Base-by-base conservation (phyloP, 92 coral and sea anemone species). In the Micromussa lordhowensis region DNA sequence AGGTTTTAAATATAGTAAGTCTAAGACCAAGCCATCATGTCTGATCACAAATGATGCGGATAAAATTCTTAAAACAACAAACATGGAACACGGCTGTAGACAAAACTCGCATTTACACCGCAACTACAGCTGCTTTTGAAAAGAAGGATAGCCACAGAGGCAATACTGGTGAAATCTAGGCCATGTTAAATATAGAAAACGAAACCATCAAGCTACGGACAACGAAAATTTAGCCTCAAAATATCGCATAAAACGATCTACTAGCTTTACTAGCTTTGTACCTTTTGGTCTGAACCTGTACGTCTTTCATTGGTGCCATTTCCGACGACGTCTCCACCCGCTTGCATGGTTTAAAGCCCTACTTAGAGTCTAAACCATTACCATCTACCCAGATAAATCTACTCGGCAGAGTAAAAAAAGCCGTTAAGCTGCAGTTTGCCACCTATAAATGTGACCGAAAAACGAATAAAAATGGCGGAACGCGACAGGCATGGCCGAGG, bases 221-320 rank as follows among this genome's bases (percentile, higher is more conserved):
- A 28, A 48, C 22, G 38, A 54, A 30, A 77, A 13, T n/a, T 77
- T 10, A 21, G 31, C 81, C 35, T 30, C 61, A 9, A 44, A 40
- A 48, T 24, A 44, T 48, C 18, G 22, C 31, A 32, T 12, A 31
- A 0, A 22, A 74, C 29, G 53, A 28, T 18, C 9, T 35, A 34
- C 18, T 34, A 74, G 13, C 66, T 22, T n/a, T n/a, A n/a, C n/a
- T 21, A 77, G 3, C 4, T 1, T 44, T 75, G 75, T 76, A 94
- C 95, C 95, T 90, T 92, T 19, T 58, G 91, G 81, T 92, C 96
- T 81, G 88, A 66, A 80, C 95, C 90, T 57, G 78, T 69, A 32
- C 85, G 88, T 49, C 92, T 81, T 29, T 71, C 94, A 31, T 35
- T 86, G 40, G 85, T 85, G 61, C 88, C 91, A 74, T 61, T 86